Evolutionary conservation across 2,797 vertebrate species (phyloP).

Genomic region (Pangasius djambal): DNA sequence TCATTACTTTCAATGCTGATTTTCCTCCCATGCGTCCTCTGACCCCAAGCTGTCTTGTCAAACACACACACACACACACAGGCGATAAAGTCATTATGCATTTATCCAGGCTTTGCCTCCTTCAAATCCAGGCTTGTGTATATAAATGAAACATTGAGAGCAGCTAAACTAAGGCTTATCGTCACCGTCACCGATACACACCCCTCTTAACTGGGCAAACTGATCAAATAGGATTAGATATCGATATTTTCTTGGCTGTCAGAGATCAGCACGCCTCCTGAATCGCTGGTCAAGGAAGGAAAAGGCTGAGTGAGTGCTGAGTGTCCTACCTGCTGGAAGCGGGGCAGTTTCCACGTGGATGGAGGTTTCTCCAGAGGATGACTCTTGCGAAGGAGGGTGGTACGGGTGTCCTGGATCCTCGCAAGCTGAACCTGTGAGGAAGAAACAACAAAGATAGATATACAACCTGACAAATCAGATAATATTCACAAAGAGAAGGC

Average conservation of each 20-base stretch:
- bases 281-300: background rate
- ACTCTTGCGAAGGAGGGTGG: conserved; percentile 72
- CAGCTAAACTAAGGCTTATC: conserved; percentile 8
- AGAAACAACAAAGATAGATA: background rate
- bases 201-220: background rate
- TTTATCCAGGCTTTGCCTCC: conserved; percentile 35
- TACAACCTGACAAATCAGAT: background rate
- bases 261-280: background rate
- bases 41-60: conserved; percentile 36
- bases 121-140: conserved; percentile 29
- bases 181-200: background rate
- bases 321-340: conserved; percentile 75
- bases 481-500: background rate
- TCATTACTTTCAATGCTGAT: conserved; percentile 64
- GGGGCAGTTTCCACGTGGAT: conserved; percentile 75
- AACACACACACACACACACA: background rate
- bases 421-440: conserved; percentile 58
- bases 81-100: conserved; percentile 28
- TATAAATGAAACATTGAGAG: conserved; percentile 33
- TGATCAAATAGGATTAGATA: conserved; percentile 11
- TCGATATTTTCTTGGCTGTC: background rate
- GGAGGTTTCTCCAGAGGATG: conserved; percentile 57
- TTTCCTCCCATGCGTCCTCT: conserved; percentile 35
- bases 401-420: conserved; percentile 69
- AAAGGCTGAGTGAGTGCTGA: background rate